A percentile compares a stretch with the other conserved stretches of the same genome.
Evolutionary conservation across 2,888 invertebrate genomes (phyloP).

Genomic region (Agrotis exclamationis): DNA sequence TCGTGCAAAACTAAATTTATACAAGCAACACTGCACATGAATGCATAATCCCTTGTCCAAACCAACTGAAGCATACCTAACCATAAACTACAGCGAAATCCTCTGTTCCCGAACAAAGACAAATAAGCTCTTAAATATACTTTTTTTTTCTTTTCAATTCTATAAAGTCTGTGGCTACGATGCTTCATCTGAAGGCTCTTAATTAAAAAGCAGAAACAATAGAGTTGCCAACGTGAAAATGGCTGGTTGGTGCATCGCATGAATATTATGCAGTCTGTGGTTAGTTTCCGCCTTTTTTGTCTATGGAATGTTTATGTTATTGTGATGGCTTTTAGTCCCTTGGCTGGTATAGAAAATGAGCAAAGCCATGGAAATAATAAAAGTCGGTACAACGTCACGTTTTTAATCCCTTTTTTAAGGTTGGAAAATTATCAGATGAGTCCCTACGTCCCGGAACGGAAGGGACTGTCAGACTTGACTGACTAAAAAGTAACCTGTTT

Average conservation of each 20-base stretch:
- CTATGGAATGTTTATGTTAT: conserved; percentile 27
- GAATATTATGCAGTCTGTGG: conserved; percentile 63
- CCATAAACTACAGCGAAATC: conserved; percentile 51
- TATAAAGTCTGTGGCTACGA: conserved; percentile 68
- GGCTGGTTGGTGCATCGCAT: conserved; percentile 65
- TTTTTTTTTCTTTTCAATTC: conserved; percentile 63
- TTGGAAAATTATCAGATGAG: too few relatives aligned
- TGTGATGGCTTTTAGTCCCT: conserved; percentile 12
- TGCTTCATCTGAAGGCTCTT: conserved; percentile 77
- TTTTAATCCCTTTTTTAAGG: too few relatives aligned
- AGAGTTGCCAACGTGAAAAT: conserved; percentile 72
- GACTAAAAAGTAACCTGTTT: too few relatives aligned
- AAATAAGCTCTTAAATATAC: conserved; percentile 65
- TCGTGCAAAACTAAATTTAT: conserved; percentile 41
- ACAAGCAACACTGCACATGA: conserved; percentile 20
- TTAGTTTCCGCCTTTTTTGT: conserved; percentile 40
- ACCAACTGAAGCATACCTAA: conserved; percentile 28
- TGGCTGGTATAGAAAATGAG: not conserved
- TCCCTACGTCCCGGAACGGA: too few relatives aligned
- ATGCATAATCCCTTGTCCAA: conserved; percentile 40
- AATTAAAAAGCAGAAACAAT: conserved; percentile 80
- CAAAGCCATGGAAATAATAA: not conserved
- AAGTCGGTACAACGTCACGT: too few relatives aligned
- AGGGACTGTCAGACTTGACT: too few relatives aligned
- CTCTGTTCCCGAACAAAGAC: conserved; percentile 54